Base-by-base conservation (phyloP, 2,113 vertebrate species). In the Oncorhynchus tshawytscha region DNA sequence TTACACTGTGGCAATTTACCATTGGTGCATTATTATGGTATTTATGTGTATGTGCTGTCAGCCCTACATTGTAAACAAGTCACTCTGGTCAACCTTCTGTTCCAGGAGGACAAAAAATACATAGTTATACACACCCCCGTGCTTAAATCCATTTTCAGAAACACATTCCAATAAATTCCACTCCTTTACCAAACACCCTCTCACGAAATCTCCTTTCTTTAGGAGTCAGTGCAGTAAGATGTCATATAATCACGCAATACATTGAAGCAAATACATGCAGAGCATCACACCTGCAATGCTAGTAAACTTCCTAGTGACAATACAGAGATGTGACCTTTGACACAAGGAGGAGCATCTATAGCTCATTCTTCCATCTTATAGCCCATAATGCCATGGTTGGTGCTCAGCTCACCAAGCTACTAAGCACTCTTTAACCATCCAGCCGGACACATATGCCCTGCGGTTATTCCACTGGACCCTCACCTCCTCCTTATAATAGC, bases 381-480 rank as follows among this genome's bases (percentile, higher is more conserved):
- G 81, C 66, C 5, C 22, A 72, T 75, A 75, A 82, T 72, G 78
- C 80, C 71, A 77, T 68, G 62, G 73, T 78, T 86, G 84, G 72
- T 82, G 81, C 85, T 83, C 39, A 45, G 39, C 39, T 82, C 84
- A 76, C 84, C 76, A 71, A 87, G 79, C 81, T 81, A 82, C 71
- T 87, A 82, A 75, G 80, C 29, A 48, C 31, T 87, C 81, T 88
- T 87, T 78, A 90, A 87, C 71, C 91, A 89, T 83, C 86, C 84
- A 84, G 85, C 85, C 82, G 89, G 91, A 91, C 88, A 92, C 85
- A 88, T 77, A 84, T 86, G 84, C 88, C 91, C 91, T 83, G 83
- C 77, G 85, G 91, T 88, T 90, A 90, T 90, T 92, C 74, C 82
- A 86, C 73, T 49, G 86, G 89, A 92, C 89, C 90, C 91, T 90